Percentiles rank a stretch among this genome's conserved stretches.
These are phyloP conservation scores for Scaptodrosophila lebanonensis DNA, from an alignment of 1,140 invertebrate species.

Conservation along the genomic window DNA sequence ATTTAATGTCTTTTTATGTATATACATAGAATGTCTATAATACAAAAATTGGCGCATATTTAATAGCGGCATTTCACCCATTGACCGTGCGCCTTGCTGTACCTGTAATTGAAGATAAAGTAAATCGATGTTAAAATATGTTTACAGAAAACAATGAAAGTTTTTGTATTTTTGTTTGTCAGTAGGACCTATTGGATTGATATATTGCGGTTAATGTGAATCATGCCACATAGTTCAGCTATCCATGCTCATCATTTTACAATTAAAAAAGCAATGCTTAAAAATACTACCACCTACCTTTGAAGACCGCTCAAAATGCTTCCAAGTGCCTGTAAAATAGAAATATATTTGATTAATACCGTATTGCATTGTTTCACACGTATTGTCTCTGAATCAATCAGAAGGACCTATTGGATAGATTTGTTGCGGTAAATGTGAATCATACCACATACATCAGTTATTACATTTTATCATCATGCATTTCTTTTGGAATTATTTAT, in stretches of 20 bases:
- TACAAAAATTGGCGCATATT: too few species aligned
- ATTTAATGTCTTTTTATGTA: too few species aligned
- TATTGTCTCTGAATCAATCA: conserved; percentile 14
- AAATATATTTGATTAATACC: too few species aligned
- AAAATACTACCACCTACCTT: too few species aligned
- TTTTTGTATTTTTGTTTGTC: conserved; percentile 20
- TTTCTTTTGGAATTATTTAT: too few species aligned
- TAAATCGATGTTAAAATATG: background rate
- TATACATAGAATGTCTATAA: too few species aligned
- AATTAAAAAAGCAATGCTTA: too few species aligned
- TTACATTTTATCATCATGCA: conserved; percentile 50
- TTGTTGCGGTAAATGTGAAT: conserved; percentile 62
- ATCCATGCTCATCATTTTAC: conserved; percentile 50
- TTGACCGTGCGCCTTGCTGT: conserved; percentile 17
- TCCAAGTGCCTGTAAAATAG: too few species aligned
- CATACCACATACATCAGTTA: conserved; percentile 52
- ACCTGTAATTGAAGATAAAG: conserved; percentile 32
- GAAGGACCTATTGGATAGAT: conserved; percentile 50
- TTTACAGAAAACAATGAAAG: background rate
- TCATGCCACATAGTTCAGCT: conserved; percentile 65
- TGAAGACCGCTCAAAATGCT: too few species aligned
- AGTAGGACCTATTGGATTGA: conserved; percentile 73
- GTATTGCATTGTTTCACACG: too few species aligned
- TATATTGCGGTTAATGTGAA: conserved; percentile 72
- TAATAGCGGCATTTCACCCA: too few species aligned